Evolutionary conservation across 2,797 vertebrate genomes (phyloP).

Genomic region (Tachyglossus aculeatus): DNA sequence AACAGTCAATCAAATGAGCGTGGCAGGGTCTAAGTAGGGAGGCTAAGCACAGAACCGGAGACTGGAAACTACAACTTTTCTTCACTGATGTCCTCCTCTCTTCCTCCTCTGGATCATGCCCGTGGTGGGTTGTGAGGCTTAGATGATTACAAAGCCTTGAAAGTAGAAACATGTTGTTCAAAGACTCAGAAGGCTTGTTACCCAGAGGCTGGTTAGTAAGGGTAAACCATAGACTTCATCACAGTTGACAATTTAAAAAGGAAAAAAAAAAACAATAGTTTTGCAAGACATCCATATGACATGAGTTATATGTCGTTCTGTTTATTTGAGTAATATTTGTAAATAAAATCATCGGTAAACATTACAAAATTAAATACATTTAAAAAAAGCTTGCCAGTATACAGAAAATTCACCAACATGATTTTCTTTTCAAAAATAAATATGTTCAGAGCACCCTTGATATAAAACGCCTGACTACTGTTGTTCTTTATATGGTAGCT

Average conservation of each 20-base stretch:
- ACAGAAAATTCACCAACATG: constrained; percentile 79
- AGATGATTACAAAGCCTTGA: background rate
- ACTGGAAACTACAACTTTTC: background rate
- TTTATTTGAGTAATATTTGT: constrained; percentile 84
- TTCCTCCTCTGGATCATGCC: background rate
- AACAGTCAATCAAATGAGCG: background rate
- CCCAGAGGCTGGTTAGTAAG: background rate
- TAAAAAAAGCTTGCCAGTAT: constrained; percentile 79
- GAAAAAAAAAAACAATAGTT: constrained; percentile 1
- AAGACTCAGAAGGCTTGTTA: fast-evolving
- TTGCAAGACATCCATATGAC: constrained; percentile 47
- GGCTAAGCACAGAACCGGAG: background rate
- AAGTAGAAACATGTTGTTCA: background rate
- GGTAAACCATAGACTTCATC: fast-evolving
- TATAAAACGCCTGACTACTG: constrained; percentile 76
- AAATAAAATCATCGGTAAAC: constrained; percentile 81
- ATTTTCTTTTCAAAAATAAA: constrained; percentile 80
- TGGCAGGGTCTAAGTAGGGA: background rate
- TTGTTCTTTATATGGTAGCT: constrained; percentile 65
- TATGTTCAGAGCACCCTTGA: constrained; percentile 84
- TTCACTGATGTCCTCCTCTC: background rate
- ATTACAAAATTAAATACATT: constrained; percentile 85
- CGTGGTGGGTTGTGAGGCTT: background rate
- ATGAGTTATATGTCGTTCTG: constrained; percentile 74
- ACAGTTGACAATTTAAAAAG: no score